Evolutionary conservation across 2,113 vertebrate species (phyloP), one percentile per base, ranked within the genome.

Genomic region (Loxodonta africana): DNA sequence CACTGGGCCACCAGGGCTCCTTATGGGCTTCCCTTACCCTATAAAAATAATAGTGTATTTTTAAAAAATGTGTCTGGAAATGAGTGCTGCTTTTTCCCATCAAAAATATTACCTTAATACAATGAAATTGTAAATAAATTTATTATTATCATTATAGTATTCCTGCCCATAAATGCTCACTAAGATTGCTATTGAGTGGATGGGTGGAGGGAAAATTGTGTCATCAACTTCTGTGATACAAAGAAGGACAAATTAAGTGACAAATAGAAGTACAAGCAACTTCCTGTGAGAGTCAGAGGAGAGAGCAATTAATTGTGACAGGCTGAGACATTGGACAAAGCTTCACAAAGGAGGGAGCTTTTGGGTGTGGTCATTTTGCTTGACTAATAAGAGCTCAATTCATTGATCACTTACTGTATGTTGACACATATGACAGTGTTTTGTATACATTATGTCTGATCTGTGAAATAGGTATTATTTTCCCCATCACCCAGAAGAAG

Each of bases 211-310:
- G 48, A 78, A 12, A 78, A 77, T 23, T 71, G 44, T 95, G 90
- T 95, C 88, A 92, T 83, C 57, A 37, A 69, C 46, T 65, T 86
- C 90, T 96, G 15, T 53, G 41, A 93, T 46, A 41, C 17, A 77
- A 73, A 5, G 30, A 95, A 95, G 60, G 30, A 83, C 74, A 94
- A 88, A 90, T 2, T 65, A 51, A 90, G 12, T 88, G 71, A 69
- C 84, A 95, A 88, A 90, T 37, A 69, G 81, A 95, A 90, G 69
- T 73, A n/a, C 57, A 85, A 86, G n/a, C 76, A 77, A 90, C 46
- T 96, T 93, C 37, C 89, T 84, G 67, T 0, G 2, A 94, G 33
- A 92, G 44, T 23, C 63, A 65, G 81, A 62, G 53, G 63, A 65
- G 69, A 85, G 73, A 92, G 25, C 84, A 92, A 84, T 88, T 76